Conservation (phyloP, 2,113 vertebrate genomes). For the Xiphias gladius region DNA sequence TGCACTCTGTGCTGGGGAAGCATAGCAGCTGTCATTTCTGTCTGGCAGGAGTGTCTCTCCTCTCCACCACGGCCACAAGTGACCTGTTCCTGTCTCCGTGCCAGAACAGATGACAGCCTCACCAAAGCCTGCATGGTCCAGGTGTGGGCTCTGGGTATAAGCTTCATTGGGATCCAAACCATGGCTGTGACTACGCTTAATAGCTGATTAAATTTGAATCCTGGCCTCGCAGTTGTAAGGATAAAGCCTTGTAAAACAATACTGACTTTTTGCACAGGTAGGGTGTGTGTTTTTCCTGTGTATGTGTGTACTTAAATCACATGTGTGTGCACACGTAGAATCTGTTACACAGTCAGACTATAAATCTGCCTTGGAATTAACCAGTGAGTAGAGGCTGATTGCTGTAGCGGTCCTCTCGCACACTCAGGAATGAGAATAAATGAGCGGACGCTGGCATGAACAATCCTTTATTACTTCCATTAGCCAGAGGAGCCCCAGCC, state of each 20-base stretch:
- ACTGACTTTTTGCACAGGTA: conserved; percentile 22
- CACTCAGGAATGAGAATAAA: conserved; percentile 94
- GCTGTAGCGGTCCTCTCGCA: conserved; percentile 88
- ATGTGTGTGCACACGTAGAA: conserved; percentile 52
- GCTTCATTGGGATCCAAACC: conserved; percentile 43
- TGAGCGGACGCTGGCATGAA: conserved; percentile 90
- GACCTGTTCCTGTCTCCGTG: conserved; percentile 58
- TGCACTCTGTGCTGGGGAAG: conserved; percentile 47
- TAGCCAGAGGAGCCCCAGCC: conserved; percentile 86
- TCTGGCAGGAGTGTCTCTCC: conserved; percentile 52
- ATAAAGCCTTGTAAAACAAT: conserved; percentile 80
- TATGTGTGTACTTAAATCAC: conserved; percentile 13
- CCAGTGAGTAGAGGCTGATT: conserved; percentile 84
- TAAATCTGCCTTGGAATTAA: conserved; percentile 94
- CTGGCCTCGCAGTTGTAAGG: conserved; percentile 86
- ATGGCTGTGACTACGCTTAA: conserved; percentile 88
- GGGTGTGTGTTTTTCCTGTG: not conserved
- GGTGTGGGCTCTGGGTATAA: conserved; percentile 50
- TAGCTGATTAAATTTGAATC: conserved; percentile 93
- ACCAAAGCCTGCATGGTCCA: conserved; percentile 34
- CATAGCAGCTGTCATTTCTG: conserved; percentile 72
- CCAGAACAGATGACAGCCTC: conserved; percentile 60
- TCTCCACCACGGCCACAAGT: conserved; percentile 56
- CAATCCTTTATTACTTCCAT: conserved; percentile 94
- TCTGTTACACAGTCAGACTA: conserved; percentile 91